phyloP scores from a whole-genome alignment of 1,140 invertebrate species.

The Aphidius ervi region DNA sequence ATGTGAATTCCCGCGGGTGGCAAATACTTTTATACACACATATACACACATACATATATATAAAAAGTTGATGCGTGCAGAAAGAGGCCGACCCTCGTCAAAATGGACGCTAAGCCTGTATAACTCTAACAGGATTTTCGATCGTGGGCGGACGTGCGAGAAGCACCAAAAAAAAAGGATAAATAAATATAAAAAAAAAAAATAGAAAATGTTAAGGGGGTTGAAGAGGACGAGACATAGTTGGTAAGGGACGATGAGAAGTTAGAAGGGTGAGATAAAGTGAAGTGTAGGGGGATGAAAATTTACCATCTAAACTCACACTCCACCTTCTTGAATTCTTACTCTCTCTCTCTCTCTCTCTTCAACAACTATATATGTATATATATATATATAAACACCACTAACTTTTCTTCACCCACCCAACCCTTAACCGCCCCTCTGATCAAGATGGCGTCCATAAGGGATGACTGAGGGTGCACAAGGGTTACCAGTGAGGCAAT shows the following conservation, averaged over 20 bases:
- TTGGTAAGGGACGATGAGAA: slow-evolving; percentile 21
- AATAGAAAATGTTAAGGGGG: slow-evolving; percentile 23
- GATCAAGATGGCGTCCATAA: slow-evolving; percentile 52
- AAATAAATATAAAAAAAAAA: slow-evolving; percentile 21
- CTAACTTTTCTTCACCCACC: too few species aligned
- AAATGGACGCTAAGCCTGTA: slow-evolving; percentile 53
- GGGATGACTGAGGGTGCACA: slow-evolving; percentile 49
- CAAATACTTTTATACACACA: neutral
- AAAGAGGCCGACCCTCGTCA: slow-evolving; percentile 39
- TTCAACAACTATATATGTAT: too few species aligned
- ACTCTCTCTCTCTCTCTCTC: neutral
- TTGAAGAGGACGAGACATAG: slow-evolving; percentile 15
- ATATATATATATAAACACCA: too few species aligned
- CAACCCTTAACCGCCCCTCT: too few species aligned
- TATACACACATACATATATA: too few species aligned
- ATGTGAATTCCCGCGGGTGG: slow-evolving; percentile 16
- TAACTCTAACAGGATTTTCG: slow-evolving; percentile 54
- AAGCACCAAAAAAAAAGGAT: slow-evolving; percentile 26
- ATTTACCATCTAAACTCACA: slow-evolving; percentile 10
- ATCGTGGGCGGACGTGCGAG: slow-evolving; percentile 47
- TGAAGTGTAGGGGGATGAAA: slow-evolving; percentile 11
- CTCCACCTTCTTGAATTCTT: slow-evolving; percentile 4
- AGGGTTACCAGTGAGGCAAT: slow-evolving; percentile 45
- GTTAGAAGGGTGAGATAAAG: slow-evolving; percentile 6
- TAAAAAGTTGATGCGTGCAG: slow-evolving; percentile 21